Conservation (phyloP, 1,140 invertebrate species). For the Proales similis region DNA sequence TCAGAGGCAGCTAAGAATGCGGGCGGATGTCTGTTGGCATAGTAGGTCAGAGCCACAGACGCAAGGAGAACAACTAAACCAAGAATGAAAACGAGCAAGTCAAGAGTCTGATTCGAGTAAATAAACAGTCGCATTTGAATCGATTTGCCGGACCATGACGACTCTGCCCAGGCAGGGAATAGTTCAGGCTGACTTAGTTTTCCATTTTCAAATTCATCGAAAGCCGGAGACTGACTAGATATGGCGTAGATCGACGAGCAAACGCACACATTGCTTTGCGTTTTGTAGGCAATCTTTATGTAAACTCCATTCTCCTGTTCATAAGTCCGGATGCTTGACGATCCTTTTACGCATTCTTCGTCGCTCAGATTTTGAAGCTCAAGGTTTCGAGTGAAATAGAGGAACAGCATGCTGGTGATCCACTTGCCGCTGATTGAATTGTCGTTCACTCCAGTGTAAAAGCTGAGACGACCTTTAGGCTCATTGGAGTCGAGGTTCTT, state of each 20-base stretch:
- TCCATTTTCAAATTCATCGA: conserved; percentile 26
- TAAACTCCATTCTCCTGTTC: conserved; percentile 14
- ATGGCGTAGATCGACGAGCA: conserved; percentile 9
- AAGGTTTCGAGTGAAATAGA: conserved; percentile 29
- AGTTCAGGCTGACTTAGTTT: not conserved
- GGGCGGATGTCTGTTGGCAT: no score
- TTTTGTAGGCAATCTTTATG: conserved; percentile 22
- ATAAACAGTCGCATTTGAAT: conserved; percentile 34
- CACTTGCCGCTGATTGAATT: conserved; percentile 36
- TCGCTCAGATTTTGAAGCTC: not conserved
- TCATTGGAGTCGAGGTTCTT: conserved; percentile 7
- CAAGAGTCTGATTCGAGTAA: no score
- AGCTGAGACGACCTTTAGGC: conserved; percentile 26
- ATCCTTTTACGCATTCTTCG: conserved; percentile 11
- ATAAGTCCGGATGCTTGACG: conserved; percentile 3
- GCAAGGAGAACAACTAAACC: no score
- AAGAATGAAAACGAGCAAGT: no score
- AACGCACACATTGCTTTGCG: conserved; percentile 5
- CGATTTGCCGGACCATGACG: conserved; percentile 21
- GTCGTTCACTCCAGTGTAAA: conserved; percentile 30
- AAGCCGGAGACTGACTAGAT: conserved; percentile 29
- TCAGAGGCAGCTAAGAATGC: no score
- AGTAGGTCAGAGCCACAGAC: no score
- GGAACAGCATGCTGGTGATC: conserved; percentile 19
- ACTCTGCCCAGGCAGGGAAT: conserved; percentile 25